Conservation (phyloP, 2,113 vertebrate species). For the Cercocebus atys region DNA sequence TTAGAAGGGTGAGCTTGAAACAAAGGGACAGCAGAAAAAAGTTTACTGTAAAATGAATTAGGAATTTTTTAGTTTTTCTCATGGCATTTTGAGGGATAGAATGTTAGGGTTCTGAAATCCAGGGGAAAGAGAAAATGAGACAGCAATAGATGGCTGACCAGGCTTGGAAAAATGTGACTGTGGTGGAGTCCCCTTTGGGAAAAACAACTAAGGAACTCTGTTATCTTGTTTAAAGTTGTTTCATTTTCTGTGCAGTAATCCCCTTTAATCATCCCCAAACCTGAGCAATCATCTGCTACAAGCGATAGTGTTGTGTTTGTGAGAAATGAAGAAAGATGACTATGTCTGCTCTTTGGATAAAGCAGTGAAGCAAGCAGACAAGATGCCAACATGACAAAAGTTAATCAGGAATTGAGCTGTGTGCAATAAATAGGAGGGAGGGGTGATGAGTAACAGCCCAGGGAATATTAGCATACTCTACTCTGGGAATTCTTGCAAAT, state of each 20-base stretch:
- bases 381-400: not conserved
- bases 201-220: not conserved
- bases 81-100: not conserved
- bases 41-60: not conserved
- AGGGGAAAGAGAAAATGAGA: not conserved
- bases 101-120: not conserved
- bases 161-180: not conserved
- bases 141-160: not conserved
- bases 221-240: not conserved
- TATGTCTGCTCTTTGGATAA: not conserved
- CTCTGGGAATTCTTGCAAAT: not conserved
- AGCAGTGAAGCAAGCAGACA: not conserved
- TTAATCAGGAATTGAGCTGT: not conserved
- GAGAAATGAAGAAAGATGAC: not conserved
- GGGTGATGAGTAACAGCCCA: not conserved
- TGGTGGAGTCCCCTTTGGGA: not conserved
- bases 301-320: not conserved
- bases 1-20: not conserved
- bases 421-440: not conserved
- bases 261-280: not conserved
- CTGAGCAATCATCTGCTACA: not conserved
- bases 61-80: not conserved
- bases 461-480: not conserved
- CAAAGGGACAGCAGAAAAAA: not conserved
- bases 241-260: not conserved